Conservation (phyloP, 2,113 vertebrate species). For the Lepus americanus region DNA sequence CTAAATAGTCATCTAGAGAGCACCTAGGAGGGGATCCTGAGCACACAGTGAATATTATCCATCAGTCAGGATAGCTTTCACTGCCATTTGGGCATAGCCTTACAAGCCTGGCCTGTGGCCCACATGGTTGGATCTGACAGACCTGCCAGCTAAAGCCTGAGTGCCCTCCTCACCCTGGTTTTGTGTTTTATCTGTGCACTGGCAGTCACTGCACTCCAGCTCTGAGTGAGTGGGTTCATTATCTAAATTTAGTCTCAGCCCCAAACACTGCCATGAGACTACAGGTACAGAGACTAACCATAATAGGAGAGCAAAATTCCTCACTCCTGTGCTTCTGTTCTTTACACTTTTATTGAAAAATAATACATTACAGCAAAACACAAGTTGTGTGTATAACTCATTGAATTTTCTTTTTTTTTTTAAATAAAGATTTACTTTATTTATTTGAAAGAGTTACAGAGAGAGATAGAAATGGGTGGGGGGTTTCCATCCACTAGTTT, state of each 20-base stretch:
- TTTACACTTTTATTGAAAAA: slow-evolving; percentile 17
- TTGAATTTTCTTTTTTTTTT: not conserved
- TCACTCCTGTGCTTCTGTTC: not conserved
- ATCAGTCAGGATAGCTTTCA: not conserved
- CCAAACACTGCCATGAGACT: not conserved
- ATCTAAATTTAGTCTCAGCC: not conserved
- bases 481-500: no score
- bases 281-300: not conserved
- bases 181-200: not conserved
- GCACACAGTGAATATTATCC: not conserved
- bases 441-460: no score
- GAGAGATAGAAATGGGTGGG: no score
- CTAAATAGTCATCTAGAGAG: not conserved
- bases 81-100: not conserved
- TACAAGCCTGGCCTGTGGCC: not conserved
- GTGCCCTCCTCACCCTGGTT: not conserved
- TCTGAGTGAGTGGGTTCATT: not conserved
- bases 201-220: not conserved
- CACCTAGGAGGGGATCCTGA: not conserved
- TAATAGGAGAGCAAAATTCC: not conserved
- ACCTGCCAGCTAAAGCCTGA: not conserved
- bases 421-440: no score
- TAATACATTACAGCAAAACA: not conserved
- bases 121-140: not conserved
- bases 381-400: not conserved